A percentile compares a stretch with the other conserved stretches of the same genome.
Conservation (phyloP, 1,140 invertebrate species). For the Papilio helenus region DNA sequence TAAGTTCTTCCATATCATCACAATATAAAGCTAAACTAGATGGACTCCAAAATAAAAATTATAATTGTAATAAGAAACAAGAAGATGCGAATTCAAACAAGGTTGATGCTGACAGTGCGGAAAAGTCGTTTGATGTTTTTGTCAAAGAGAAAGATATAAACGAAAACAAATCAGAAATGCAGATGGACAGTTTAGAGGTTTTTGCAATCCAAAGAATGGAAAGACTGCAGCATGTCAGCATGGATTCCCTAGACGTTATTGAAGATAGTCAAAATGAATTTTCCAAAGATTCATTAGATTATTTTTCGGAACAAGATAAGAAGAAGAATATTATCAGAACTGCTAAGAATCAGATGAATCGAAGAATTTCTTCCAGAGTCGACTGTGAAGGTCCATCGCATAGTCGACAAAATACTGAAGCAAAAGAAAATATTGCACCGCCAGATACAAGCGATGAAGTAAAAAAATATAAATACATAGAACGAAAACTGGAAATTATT, state of each 20-base stretch:
- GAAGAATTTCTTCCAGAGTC: constrained; percentile 47
- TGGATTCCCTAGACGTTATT: constrained; percentile 80
- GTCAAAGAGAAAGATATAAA: constrained; percentile 84
- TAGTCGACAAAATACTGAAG: constrained; percentile 64
- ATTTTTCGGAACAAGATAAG: constrained; percentile 74
- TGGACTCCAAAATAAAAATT: constrained; percentile 79
- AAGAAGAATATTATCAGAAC: constrained; percentile 57
- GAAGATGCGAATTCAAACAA: constrained; percentile 74
- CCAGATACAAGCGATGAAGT: constrained; percentile 70
- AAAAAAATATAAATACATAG: constrained; percentile 85
- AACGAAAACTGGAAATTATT: constrained; percentile 86
- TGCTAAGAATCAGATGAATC: constrained; percentile 69
- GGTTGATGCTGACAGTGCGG: constrained; percentile 66
- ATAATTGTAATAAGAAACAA: constrained; percentile 65
- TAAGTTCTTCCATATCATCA: constrained; percentile 79
- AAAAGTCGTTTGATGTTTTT: constrained; percentile 84
- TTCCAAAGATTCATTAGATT: constrained; percentile 79
- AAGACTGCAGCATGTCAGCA: constrained; percentile 76
- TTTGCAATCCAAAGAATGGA: constrained; percentile 82
- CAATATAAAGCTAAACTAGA: constrained; percentile 82
- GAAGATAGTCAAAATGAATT: constrained; percentile 76
- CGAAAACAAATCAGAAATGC: constrained; percentile 84
- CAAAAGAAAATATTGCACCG: constrained; percentile 78
- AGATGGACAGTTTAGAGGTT: constrained; percentile 84
- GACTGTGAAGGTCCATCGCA: constrained; percentile 57